Percentiles rank a stretch among this genome's conserved stretches.
These are phyloP conservation scores for Mandrillus leucophaeus DNA, from an alignment of 2,113 vertebrate genomes.

Conservation along the genomic window DNA sequence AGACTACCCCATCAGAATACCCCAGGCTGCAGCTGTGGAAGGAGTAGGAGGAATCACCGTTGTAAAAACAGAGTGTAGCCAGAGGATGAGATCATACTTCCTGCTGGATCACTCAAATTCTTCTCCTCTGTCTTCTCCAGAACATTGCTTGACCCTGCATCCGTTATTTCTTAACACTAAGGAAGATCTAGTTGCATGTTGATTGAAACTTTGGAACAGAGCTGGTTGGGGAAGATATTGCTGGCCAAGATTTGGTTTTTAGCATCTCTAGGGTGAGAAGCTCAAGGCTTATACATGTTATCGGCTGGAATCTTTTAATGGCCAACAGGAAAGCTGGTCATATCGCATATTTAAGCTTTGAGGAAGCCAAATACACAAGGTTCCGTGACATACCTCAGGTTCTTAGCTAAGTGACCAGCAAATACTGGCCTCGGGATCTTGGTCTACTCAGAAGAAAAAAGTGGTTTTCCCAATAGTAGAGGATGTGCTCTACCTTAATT, in stretches of 20 bases:
- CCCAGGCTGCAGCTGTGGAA: constrained; percentile 63
- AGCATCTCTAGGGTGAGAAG: neutral
- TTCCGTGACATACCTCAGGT: neutral
- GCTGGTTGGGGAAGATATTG: neutral
- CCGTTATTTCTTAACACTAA: neutral
- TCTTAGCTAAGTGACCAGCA: neutral
- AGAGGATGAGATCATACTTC: constrained; percentile 29
- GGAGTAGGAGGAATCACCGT: neutral
- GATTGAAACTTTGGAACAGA: neutral
- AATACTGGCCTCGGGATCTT: neutral
- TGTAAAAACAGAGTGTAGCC: neutral
- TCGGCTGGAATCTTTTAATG: neutral
- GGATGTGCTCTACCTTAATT: neutral
- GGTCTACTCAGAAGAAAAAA: neutral
- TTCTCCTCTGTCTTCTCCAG: neutral
- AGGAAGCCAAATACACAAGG: neutral
- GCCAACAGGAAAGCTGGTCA: neutral
- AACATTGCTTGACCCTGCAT: neutral
- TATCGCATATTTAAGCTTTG: neutral
- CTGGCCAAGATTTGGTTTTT: neutral
- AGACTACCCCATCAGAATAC: constrained; percentile 23
- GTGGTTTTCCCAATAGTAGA: neutral
- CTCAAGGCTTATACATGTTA: neutral
- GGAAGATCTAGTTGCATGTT: neutral
- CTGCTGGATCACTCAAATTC: neutral